phyloP scores from a whole-genome alignment of 2,797 vertebrate species.

The Rhinogobio ventralis region DNA sequence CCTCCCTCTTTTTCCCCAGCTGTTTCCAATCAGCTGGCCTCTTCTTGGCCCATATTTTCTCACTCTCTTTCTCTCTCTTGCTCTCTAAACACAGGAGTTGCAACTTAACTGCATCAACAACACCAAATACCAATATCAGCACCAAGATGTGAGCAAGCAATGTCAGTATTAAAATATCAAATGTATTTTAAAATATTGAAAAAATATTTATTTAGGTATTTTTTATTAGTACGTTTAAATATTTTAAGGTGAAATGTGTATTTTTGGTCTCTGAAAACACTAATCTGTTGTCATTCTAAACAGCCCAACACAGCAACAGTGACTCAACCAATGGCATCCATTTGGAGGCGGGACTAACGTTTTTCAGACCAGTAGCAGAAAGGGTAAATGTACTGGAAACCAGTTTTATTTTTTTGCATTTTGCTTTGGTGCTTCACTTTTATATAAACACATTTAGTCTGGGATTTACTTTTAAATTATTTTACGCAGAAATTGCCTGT shows the following conservation, averaged over 20 bases:
- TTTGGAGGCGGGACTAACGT: background rate
- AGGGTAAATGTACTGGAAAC: background rate
- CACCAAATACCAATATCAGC: background rate
- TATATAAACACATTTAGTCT: fast-evolving
- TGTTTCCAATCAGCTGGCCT: slow-evolving; percentile 83
- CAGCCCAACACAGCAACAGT: background rate
- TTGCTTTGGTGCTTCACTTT: background rate
- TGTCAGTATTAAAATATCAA: background rate
- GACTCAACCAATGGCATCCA: background rate
- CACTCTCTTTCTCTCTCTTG: background rate
- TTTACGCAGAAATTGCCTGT: background rate
- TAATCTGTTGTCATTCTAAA: background rate
- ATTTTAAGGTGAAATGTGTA: background rate
- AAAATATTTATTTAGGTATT: background rate
- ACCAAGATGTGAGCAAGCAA: background rate
- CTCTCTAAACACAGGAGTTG: background rate
- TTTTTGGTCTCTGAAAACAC: background rate
- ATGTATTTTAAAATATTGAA: background rate
- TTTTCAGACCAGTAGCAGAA: background rate
- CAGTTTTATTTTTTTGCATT: background rate
- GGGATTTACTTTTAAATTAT: too few species aligned
- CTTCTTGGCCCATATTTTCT: slow-evolving; percentile 62
- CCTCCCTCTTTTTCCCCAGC: slow-evolving; percentile 80
- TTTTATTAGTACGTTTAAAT: background rate
- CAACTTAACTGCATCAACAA: background rate